These are phyloP conservation scores for Sipha flava DNA, from an alignment of 1,140 invertebrate genomes.

Conservation along the genomic window DNA sequence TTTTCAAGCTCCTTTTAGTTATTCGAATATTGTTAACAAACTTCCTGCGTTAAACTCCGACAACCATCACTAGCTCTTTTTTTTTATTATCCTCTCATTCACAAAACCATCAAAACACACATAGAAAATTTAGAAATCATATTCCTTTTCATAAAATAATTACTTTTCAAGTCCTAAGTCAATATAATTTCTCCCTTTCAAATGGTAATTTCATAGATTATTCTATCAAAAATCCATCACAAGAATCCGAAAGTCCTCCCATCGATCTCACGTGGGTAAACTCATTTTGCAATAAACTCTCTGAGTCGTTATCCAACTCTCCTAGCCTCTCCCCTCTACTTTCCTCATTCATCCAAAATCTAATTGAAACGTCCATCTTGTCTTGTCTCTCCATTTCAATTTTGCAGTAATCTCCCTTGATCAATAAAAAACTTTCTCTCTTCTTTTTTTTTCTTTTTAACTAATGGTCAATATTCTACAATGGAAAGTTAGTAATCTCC, in stretches of 20 bases:
- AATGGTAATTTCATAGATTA: background rate
- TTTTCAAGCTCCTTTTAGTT: too few species aligned
- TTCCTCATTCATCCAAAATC: background rate
- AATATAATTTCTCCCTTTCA: background rate
- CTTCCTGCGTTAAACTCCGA: too few species aligned
- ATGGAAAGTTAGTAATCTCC: background rate
- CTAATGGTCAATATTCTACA: background rate
- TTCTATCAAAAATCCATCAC: background rate
- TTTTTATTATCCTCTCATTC: too few species aligned
- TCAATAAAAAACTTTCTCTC: too few species aligned
- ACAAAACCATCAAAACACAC: too few species aligned
- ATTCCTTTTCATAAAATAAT: too few species aligned
- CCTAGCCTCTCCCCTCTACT: background rate
- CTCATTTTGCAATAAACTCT: background rate
- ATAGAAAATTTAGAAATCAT: background rate
- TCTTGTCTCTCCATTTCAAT: background rate
- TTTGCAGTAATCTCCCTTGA: background rate
- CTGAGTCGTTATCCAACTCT: background rate
- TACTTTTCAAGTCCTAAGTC: background rate
- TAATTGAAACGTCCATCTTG: background rate
- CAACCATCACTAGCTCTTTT: too few species aligned
- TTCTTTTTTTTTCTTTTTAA: too few species aligned
- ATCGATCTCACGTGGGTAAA: background rate
- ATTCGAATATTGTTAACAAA: too few species aligned
- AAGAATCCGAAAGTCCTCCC: too few species aligned